Evolutionary conservation across 2,113 vertebrate genomes (phyloP).

Genomic region (Macquaria ambigua): DNA sequence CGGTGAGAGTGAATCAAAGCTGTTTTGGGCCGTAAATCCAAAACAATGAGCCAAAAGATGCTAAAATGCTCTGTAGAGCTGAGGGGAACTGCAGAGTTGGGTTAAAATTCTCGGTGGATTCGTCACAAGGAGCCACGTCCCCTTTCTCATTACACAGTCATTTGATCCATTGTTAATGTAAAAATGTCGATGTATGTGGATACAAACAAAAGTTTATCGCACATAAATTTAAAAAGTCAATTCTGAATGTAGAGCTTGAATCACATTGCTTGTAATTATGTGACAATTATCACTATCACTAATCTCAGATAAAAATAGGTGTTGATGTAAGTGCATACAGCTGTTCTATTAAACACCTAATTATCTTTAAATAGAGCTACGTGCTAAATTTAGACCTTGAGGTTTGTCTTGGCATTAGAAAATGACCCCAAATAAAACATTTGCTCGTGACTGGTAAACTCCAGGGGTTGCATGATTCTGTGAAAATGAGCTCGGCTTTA

Average conservation of each 20-base stretch:
- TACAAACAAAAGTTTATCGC: background rate
- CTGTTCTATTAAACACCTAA: constrained; percentile 31
- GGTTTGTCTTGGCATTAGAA: constrained; percentile 27
- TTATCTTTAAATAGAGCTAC: constrained; percentile 34
- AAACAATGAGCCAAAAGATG: background rate
- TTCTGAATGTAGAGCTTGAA: background rate
- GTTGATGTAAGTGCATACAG: background rate
- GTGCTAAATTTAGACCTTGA: constrained; percentile 44
- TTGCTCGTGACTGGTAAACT: constrained; percentile 50
- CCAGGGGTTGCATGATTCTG: constrained; percentile 19
- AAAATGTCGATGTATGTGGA: background rate
- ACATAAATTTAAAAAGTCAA: background rate
- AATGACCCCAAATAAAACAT: constrained; percentile 55
- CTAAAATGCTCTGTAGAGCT: background rate
- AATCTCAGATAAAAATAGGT: constrained; percentile 13
- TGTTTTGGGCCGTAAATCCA: background rate
- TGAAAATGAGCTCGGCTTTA: constrained; percentile 40
- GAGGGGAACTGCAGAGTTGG: background rate
- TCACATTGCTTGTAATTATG: constrained; percentile 4
- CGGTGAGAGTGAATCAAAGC: background rate
- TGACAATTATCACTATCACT: background rate
- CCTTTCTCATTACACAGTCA: background rate
- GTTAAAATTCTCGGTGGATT: background rate
- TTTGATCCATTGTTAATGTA: background rate
- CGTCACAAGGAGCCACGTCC: background rate